phyloP scores from a whole-genome alignment of 2,888 invertebrate genomes.

The Pyrrhosoma nymphula region DNA sequence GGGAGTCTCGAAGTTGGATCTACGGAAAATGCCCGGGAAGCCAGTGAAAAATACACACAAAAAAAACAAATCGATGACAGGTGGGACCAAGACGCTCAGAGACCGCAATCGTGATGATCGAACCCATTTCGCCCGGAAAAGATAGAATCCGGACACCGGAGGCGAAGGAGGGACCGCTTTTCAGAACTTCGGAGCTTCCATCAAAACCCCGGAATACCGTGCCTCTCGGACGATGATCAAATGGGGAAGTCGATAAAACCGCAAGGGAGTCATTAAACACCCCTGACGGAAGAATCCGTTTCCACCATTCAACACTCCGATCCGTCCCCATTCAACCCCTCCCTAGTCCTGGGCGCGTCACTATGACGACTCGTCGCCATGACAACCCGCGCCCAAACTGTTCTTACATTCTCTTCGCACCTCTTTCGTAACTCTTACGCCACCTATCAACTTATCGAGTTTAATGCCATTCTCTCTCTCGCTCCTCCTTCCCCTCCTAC shows the following conservation, averaged over 20 bases:
- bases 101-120: background rate
- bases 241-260: slow-evolving; percentile 13
- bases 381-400: background rate
- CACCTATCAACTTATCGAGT: background rate
- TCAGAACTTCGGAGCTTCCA: background rate
- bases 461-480: slow-evolving; percentile 1
- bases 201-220: background rate
- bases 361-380: background rate
- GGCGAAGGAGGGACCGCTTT: background rate
- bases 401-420: background rate
- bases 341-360: background rate
- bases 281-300: background rate
- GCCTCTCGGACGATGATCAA: background rate
- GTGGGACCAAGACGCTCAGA: background rate
- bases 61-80: background rate
- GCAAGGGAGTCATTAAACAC: background rate
- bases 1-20: background rate
- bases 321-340: background rate
- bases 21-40: too few species aligned
- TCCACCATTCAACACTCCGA: background rate
- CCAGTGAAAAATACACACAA: too few species aligned
- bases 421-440: slow-evolving; percentile 13
- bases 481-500: background rate
- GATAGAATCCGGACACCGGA: background rate
- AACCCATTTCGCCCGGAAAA: background rate